Evolutionary conservation across 2,797 vertebrate species (phyloP), one percentile per base, ranked within the genome.

Genomic region (Myiotriccus ornatus): DNA sequence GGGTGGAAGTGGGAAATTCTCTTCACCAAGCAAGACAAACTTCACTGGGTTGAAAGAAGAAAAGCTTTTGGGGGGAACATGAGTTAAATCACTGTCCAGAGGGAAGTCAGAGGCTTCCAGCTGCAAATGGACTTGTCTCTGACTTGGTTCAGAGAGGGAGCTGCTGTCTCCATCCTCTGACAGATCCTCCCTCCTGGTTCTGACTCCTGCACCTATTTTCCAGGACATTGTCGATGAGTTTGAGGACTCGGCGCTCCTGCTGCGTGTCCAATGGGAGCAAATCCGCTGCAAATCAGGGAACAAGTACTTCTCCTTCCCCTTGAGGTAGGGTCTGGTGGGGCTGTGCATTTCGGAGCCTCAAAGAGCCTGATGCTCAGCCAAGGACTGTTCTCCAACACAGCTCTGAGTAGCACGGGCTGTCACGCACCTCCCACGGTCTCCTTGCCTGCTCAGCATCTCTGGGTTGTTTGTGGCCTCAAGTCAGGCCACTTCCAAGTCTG

Each of bases 241-340:
- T 87, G 99, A 99, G 92, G 99, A 99, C 5, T 98, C 98, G 0
- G 91, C 98, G 0, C 96, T 97, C 53, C 84, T 98, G 44, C 96
- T 99, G 65, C 98, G 89, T 20, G 24, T 99, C 85, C 97, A 97
- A 2, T 98, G 98, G 9, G 92, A 93, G 12, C 98, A 99, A 92
- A 96, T 99, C 69, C 98, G 97, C 87, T 99, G 99, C 97, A 99
- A 98, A 90, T 98, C 98, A 0, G 99, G 99, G 94, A 99, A 99
- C 96, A 99, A 99, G 95, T 97, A 98, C 34, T 99, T 99, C 95
- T 97, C 96, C 7, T 97, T 99, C 95, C 98, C 98, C 32, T 93
- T 99, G 88, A 97, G 95, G 88, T 98, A 97, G 97, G 30, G 62
- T 63, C 7, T 0, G 2, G 6, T 28, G 17, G 28, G 41, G 37